These are phyloP conservation scores for Ditylenchus weischeri DNA, from an alignment of 2,888 invertebrate species.

Conservation along the genomic window DNA sequence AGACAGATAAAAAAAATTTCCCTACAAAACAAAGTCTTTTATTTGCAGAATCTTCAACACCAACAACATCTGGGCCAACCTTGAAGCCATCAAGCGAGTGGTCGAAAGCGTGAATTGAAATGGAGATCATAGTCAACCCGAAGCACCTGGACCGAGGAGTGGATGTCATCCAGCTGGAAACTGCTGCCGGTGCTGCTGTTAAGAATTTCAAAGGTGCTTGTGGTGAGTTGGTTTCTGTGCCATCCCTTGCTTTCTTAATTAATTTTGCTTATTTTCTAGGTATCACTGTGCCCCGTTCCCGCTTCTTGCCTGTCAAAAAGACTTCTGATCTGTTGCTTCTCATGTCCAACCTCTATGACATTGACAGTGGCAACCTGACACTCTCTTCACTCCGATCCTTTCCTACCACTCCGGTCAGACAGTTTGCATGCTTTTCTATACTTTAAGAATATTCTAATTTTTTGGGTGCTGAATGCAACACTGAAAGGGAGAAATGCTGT, in stretches of 20 bases:
- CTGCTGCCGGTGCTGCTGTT: slow-evolving; percentile 98
- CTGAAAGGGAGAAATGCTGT: too few relatives aligned
- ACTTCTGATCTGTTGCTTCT: slow-evolving; percentile 91
- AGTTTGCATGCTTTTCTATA: background rate
- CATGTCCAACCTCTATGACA: slow-evolving; percentile 93
- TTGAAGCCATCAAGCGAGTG: slow-evolving; percentile 82
- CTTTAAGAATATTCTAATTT: too few relatives aligned
- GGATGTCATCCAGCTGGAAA: slow-evolving; percentile 94
- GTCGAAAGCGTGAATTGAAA: slow-evolving; percentile 79
- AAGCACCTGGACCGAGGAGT: slow-evolving; percentile 85
- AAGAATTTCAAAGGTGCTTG: slow-evolving; percentile 91
- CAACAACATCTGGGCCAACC: slow-evolving; percentile 94
- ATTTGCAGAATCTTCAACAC: slow-evolving; percentile 84
- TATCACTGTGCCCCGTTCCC: slow-evolving; percentile 89
- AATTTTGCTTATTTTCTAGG: slow-evolving; percentile 61
- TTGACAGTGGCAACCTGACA: slow-evolving; percentile 82
- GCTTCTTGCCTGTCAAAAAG: slow-evolving; percentile 98
- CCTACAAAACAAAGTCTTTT: background rate
- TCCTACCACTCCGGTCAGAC: slow-evolving; percentile 77
- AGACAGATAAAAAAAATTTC: too few relatives aligned
- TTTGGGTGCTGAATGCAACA: too few relatives aligned
- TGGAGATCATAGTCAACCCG: slow-evolving; percentile 93
- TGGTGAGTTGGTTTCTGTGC: slow-evolving; percentile 64
- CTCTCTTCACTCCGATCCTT: slow-evolving; percentile 95
- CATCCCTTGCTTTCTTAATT: too few relatives aligned